Conservation (phyloP, 1,140 invertebrate genomes). For the Helicoverpa zea region DNA sequence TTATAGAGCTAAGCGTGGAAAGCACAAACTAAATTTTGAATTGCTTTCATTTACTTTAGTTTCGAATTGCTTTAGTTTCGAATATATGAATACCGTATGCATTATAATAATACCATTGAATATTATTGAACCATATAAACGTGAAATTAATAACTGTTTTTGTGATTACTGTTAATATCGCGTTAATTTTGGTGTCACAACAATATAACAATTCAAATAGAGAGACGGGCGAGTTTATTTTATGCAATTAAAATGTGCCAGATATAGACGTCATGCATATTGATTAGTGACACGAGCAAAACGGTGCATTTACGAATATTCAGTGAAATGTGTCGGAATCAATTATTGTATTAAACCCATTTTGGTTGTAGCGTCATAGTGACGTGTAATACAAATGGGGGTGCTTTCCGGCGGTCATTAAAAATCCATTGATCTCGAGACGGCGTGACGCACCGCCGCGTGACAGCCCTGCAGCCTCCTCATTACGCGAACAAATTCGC, state of each 20-base stretch:
- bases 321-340: not conserved
- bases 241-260: too few relatives aligned
- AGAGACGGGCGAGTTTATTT: too few relatives aligned
- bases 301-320: not conserved
- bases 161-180: too few relatives aligned
- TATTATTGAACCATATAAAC: too few relatives aligned
- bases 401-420: constrained; percentile 23
- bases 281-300: not conserved
- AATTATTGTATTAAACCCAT: not conserved
- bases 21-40: not conserved
- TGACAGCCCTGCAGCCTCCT: constrained; percentile 47
- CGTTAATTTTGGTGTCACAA: too few relatives aligned
- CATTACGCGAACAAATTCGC: constrained; percentile 52
- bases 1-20: not conserved
- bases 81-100: too few relatives aligned
- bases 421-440: constrained; percentile 45
- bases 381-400: constrained; percentile 15
- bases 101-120: too few relatives aligned
- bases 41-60: not conserved
- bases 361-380: not conserved
- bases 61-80: not conserved
- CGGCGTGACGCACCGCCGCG: not conserved
- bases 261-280: too few relatives aligned
- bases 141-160: too few relatives aligned
- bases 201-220: too few relatives aligned